Conservation (phyloP, 2,797 vertebrate species). For the Anabacerthia variegaticeps region DNA sequence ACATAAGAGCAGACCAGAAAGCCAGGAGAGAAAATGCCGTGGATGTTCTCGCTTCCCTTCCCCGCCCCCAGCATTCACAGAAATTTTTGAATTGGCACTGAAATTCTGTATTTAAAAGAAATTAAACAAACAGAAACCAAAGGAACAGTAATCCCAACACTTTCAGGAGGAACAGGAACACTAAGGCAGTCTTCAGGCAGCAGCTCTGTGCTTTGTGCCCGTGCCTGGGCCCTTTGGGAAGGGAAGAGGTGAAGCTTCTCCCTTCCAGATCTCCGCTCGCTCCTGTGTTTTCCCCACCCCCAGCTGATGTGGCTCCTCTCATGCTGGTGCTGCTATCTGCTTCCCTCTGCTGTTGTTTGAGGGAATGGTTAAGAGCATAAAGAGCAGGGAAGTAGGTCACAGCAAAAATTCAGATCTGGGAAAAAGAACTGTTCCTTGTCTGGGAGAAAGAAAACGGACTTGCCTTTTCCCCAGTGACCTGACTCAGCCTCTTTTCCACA, state of each 20-base stretch:
- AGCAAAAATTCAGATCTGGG: not conserved
- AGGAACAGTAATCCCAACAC: not conserved
- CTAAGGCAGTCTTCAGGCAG: not conserved
- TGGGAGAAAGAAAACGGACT: not conserved
- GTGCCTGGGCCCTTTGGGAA: not conserved
- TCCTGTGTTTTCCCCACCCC: constrained; percentile 28
- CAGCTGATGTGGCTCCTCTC: constrained; percentile 37
- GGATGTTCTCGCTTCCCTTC: constrained; percentile 1
- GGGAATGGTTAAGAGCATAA: constrained; percentile 27
- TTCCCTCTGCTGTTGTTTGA: constrained; percentile 64
- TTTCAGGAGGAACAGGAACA: not conserved
- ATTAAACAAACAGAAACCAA: not conserved
- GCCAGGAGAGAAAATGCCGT: not conserved
- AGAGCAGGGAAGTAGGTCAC: constrained; percentile 62
- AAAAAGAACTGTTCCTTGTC: not conserved
- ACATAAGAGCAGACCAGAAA: not conserved
- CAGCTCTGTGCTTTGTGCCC: not conserved
- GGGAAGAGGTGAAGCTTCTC: not conserved
- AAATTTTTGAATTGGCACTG: not conserved
- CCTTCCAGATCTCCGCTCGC: not conserved
- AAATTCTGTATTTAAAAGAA: not conserved
- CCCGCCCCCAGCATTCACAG: not conserved
- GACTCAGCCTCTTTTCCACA: constrained; percentile 42
- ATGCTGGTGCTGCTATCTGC: constrained; percentile 40
- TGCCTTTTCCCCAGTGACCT: constrained; percentile 53